Base-by-base conservation (phyloP, 1,140 invertebrate genomes). In the Thaumatotibia leucotreta region DNA sequence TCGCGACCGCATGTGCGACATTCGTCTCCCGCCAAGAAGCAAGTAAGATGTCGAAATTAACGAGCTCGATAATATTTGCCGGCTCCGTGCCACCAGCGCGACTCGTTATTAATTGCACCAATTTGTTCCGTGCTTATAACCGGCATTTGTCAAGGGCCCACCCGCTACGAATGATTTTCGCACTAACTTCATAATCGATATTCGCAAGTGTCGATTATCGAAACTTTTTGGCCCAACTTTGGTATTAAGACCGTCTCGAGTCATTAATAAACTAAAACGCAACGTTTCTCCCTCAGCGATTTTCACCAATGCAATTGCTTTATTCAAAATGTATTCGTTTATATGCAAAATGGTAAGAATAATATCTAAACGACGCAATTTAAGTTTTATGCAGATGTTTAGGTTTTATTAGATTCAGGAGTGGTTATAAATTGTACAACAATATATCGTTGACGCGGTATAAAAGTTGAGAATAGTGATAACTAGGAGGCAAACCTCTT, bases 11-110 rank as follows among this genome's bases (percentile, higher is more conserved):
- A 70, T 74, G 68, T 71, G 67, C 68, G 70, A 70, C 74, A 82
- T 82, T 78, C 80, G 72, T 81, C 78, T 70, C 69, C 74, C 67
- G 72, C 71, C 61, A 73, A 45, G 24, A 58, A 71, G 64, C 82
- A 65, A 80, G 73, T 89, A 82, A 85, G 82, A 86, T 88, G 84
- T 88, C 77, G 83, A 86, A 87, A 90, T 88, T 88, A 90, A 90
- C 88, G 88, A 90, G 87, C 88, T 88, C 80, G 84, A 90, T 90
- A 88, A 89, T 89, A 87, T 88, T 90, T 90, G 88, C 83, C 86
- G 85, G 83, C 80, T 89, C 83, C 83, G 73, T 79, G 83, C 78
- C 82, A 77, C 77, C 80, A 80, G 76, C 81, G 78, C 79, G 70
- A 72, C 81, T 75, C 66, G 82, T 86, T 84, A 90, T 90, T 89